These are phyloP conservation scores for Caenorhabditis drosophilae DNA, from an alignment of 2,888 invertebrate genomes.

Conservation along the genomic window DNA sequence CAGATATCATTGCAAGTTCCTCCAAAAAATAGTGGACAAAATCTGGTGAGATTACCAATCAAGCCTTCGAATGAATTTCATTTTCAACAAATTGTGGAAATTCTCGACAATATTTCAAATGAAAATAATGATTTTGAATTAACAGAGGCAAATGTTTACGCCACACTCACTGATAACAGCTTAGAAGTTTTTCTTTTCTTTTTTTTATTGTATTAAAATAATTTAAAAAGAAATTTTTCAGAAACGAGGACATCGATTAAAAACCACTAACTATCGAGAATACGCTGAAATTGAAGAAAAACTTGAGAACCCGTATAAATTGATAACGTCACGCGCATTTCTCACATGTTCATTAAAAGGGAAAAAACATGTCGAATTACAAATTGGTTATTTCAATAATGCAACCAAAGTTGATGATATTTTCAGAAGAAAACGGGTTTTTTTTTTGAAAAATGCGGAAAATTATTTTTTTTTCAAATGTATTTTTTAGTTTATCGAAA, in stretches of 20 bases:
- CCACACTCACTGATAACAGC: constrained; percentile 8
- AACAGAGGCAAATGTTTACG: constrained; percentile 12
- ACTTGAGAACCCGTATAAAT: constrained; percentile 7
- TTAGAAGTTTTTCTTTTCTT: background rate
- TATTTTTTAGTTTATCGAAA: constrained; percentile 25
- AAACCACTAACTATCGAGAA: constrained; percentile 14
- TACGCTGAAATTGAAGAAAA: constrained; percentile 23
- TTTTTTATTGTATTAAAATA: background rate
- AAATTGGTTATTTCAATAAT: constrained; percentile 21
- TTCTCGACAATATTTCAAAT: constrained; percentile 10
- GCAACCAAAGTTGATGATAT: background rate
- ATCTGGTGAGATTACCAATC: constrained; percentile 20
- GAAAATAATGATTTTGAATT: constrained; percentile 22
- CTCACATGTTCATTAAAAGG: constrained; percentile 16
- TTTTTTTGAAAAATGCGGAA: background rate
- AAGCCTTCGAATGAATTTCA: constrained; percentile 16
- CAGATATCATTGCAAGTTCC: constrained; percentile 17
- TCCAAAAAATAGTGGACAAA: constrained; percentile 18
- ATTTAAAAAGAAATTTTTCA: background rate
- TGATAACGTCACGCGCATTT: constrained; percentile 15
- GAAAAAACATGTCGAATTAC: constrained; percentile 19
- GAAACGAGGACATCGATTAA: constrained; percentile 7
- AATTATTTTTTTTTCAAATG: background rate
- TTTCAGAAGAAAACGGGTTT: constrained; percentile 1
- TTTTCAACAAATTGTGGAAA: constrained; percentile 9